phyloP scores from a whole-genome alignment of 2,113 vertebrate genomes.

The Drymodes brunneopygia region DNA sequence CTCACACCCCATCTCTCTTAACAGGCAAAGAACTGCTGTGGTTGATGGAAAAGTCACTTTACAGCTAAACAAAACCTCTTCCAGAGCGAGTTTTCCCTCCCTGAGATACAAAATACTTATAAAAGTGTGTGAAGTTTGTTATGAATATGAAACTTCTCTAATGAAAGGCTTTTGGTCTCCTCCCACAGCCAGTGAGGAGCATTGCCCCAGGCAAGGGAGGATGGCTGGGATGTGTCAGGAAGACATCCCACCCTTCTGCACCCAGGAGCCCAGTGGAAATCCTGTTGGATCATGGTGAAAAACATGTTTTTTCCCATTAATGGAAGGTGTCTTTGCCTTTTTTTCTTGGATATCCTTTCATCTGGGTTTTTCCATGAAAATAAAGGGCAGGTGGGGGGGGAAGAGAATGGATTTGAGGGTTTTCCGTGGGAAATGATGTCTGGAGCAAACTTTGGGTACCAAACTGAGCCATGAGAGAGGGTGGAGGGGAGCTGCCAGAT shows the following conservation, averaged over 20 bases:
- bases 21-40: not conserved
- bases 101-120: not conserved
- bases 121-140: not conserved
- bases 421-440: not conserved
- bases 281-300: not conserved
- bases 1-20: not conserved
- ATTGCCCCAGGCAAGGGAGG: not conserved
- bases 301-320: not conserved
- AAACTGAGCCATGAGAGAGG: not conserved
- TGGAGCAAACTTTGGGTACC: not conserved
- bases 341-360: not conserved
- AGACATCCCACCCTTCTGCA: not conserved
- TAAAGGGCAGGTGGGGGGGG: rapidly evolving
- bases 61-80: not conserved
- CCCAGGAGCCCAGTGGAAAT: not conserved
- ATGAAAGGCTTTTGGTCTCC: not conserved
- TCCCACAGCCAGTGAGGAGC: not conserved
- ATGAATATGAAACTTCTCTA: not conserved
- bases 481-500: not conserved
- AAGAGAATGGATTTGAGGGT: not conserved
- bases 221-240: not conserved
- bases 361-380: not conserved
- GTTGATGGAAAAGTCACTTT: not conserved
- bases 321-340: not conserved
- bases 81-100: not conserved